Conservation (phyloP, 2,797 vertebrate species). For the Hybognathus amarus region DNA sequence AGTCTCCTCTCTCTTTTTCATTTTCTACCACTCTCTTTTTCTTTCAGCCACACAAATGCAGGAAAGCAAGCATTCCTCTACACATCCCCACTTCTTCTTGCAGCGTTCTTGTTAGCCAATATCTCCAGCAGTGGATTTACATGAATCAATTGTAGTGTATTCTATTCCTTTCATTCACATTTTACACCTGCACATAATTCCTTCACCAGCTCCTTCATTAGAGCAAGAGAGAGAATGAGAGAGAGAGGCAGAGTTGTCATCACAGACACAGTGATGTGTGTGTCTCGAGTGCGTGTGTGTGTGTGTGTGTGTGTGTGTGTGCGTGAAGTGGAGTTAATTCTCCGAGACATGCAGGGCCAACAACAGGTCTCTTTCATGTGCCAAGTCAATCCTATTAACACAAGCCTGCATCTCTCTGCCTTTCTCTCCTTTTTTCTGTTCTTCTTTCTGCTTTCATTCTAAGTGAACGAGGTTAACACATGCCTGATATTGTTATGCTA, state of each 20-base stretch:
- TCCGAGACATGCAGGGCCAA: slow-evolving; percentile 37
- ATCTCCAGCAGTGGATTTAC: slow-evolving; percentile 33
- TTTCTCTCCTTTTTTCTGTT: slow-evolving; percentile 20
- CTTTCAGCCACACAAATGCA: slow-evolving; percentile 4
- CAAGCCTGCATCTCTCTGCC: slow-evolving; percentile 34
- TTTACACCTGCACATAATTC: slow-evolving; percentile 44
- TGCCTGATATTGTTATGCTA: slow-evolving; percentile 40
- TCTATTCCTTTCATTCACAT: slow-evolving; percentile 30
- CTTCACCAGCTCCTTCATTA: slow-evolving; percentile 34
- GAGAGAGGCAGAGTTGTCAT: slow-evolving; percentile 9
- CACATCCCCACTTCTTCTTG: slow-evolving; percentile 18
- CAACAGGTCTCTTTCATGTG: slow-evolving; percentile 49
- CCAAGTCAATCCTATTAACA: slow-evolving; percentile 51
- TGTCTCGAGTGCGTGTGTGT: neutral
- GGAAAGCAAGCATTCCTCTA: slow-evolving; percentile 23
- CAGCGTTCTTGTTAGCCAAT: slow-evolving; percentile 29
- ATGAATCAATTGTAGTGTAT: slow-evolving; percentile 37
- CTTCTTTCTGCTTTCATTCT: slow-evolving; percentile 35
- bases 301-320: neutral
- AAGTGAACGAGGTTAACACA: slow-evolving; percentile 39
- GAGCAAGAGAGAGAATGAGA: neutral
- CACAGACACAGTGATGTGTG: slow-evolving; percentile 22
- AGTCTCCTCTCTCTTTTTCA: slow-evolving; percentile 17
- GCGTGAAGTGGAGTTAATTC: slow-evolving; percentile 40
- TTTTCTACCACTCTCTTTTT: slow-evolving; percentile 11